Evolutionary conservation across 1,140 invertebrate genomes (phyloP).

Genomic region (Zaprionus tsacasi): DNA sequence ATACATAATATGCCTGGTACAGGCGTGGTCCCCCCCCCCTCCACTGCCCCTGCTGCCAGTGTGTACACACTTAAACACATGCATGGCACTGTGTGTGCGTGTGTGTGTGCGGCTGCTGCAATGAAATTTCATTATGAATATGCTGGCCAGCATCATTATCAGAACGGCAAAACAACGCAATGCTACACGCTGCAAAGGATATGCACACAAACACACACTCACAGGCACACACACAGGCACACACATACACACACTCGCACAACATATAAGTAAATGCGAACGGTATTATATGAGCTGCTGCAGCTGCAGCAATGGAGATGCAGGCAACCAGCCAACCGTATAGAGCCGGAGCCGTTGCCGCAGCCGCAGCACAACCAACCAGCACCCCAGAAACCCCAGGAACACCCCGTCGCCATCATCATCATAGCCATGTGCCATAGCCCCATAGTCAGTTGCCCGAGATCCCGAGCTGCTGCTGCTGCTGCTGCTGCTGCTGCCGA

Average conservation of each 20-base stretch:
- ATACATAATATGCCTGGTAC: slow-evolving; percentile 82
- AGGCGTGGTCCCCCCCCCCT: slow-evolving; percentile 31
- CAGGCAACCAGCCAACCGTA: slow-evolving; percentile 33
- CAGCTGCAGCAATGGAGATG: slow-evolving; percentile 37
- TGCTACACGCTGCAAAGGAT: slow-evolving; percentile 74
- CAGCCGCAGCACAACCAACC: background rate
- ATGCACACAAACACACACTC: slow-evolving; percentile 58
- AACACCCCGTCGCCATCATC: no score
- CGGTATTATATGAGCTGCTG: slow-evolving; percentile 75
- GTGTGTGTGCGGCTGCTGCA: slow-evolving; percentile 65
- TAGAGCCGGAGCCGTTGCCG: slow-evolving; percentile 9
- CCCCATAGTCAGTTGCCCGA: slow-evolving; percentile 13
- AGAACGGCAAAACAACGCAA: slow-evolving; percentile 79
- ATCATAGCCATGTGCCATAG: background rate
- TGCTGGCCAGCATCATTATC: slow-evolving; percentile 80
- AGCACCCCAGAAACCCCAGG: no score
- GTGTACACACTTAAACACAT: slow-evolving; percentile 59
- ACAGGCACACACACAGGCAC: slow-evolving; percentile 22
- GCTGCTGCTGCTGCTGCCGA: slow-evolving; percentile 53
- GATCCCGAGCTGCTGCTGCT: slow-evolving; percentile 15
- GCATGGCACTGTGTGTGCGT: slow-evolving; percentile 22
- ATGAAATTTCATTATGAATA: slow-evolving; percentile 82
- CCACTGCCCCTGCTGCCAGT: slow-evolving; percentile 1
- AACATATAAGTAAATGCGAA: slow-evolving; percentile 66
- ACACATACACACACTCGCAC: slow-evolving; percentile 3